Conservation (phyloP, 1,140 invertebrate species). For the Elymnias hypermnestra region DNA sequence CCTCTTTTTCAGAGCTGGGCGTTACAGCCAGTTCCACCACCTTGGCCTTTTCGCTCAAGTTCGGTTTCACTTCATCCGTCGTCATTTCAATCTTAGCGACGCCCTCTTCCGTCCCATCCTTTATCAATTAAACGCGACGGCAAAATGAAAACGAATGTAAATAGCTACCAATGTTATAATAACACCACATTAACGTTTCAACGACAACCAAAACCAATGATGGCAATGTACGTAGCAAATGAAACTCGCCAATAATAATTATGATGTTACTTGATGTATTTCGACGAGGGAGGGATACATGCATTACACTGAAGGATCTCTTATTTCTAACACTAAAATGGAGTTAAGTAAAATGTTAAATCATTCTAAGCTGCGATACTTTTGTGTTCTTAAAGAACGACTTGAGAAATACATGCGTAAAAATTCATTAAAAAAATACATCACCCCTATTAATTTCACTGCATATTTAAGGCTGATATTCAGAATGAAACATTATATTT, state of each 20-base stretch:
- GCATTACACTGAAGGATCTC: not conserved
- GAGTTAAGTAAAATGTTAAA: no score
- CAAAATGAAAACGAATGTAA: slow-evolving; percentile 63
- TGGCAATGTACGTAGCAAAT: slow-evolving; percentile 38
- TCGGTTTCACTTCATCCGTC: slow-evolving; percentile 62
- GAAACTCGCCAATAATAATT: slow-evolving; percentile 37
- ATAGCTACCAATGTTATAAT: slow-evolving; percentile 45
- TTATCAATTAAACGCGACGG: slow-evolving; percentile 56
- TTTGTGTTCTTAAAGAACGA: no score
- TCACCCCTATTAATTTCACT: slow-evolving; percentile 1
- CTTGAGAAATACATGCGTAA: slow-evolving; percentile 12
- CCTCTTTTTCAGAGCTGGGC: slow-evolving; percentile 49
- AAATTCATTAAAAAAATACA: slow-evolving; percentile 1
- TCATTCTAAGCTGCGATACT: no score
- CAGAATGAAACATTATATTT: no score
- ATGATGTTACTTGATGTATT: slow-evolving; percentile 18
- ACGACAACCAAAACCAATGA: slow-evolving; percentile 42
- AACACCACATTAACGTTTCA: slow-evolving; percentile 28
- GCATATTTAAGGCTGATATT: slow-evolving; percentile 7
- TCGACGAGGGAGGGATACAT: slow-evolving; percentile 5
- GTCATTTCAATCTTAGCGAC: slow-evolving; percentile 66
- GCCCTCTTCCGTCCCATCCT: slow-evolving; percentile 51
- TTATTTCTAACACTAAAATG: not conserved
- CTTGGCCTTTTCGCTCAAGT: slow-evolving; percentile 35
- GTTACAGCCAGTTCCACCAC: slow-evolving; percentile 21